Percentiles rank a stretch among this genome's conserved stretches.
phyloP scores from a whole-genome alignment of 1,140 invertebrate species.

The Lepidurus apus region DNA sequence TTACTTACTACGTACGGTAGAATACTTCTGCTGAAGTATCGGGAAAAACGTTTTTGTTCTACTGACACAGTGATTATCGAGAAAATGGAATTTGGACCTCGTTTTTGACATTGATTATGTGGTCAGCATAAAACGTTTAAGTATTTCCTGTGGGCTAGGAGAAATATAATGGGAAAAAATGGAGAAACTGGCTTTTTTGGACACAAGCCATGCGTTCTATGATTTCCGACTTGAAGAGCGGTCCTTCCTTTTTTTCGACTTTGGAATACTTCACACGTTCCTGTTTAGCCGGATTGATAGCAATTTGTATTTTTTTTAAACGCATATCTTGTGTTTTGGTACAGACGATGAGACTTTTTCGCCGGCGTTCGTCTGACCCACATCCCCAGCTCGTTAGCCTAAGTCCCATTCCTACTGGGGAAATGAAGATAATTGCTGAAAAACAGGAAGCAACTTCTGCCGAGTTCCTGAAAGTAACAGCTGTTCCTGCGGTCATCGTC shows the following conservation, averaged over 20 bases:
- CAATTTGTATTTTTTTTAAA: not conserved
- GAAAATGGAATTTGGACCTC: too few relatives aligned
- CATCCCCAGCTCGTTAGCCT: constrained; percentile 53
- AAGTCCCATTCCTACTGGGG: constrained; percentile 42
- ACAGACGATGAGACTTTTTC: constrained; percentile 49
- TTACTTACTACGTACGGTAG: too few relatives aligned
- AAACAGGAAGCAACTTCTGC: not conserved
- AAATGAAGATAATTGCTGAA: not conserved
- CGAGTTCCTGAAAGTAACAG: not conserved
- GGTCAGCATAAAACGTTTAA: not conserved
- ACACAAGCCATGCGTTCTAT: not conserved
- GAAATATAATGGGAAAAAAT: not conserved
- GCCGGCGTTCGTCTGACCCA: constrained; percentile 48
- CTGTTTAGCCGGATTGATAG: not conserved
- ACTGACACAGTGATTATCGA: not conserved
- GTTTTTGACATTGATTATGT: not conserved
- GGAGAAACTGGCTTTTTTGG: not conserved
- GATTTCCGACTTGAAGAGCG: not conserved
- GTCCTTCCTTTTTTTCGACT: not conserved
- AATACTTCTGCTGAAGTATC: too few relatives aligned
- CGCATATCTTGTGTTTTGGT: not conserved
- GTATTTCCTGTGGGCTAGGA: not conserved
- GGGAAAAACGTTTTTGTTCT: too few relatives aligned
- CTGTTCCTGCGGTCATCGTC: not conserved
- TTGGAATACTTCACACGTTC: not conserved